These are phyloP conservation scores for Bufo gargarizans DNA, from an alignment of 2,113 vertebrate genomes.

Conservation along the genomic window DNA sequence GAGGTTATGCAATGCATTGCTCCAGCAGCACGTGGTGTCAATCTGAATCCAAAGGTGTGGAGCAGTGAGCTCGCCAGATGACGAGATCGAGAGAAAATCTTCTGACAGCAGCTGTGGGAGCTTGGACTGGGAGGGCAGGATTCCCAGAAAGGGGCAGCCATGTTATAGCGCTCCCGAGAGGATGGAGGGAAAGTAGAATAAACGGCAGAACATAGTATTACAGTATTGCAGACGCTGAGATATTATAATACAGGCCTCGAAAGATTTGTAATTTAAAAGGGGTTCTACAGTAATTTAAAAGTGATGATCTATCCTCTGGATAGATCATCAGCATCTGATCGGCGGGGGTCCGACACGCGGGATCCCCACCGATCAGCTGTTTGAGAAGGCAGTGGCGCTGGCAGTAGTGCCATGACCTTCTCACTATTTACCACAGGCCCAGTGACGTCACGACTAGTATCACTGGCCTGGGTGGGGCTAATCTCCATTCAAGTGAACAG, in stretches of 20 bases:
- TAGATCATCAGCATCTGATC: too few relatives aligned
- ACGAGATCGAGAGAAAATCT: constrained; percentile 14
- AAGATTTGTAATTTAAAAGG: too few relatives aligned
- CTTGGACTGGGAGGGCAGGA: neutral
- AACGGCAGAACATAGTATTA: neutral
- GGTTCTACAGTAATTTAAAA: too few relatives aligned
- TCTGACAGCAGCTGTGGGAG: constrained; percentile 31
- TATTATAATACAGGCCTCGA: neutral
- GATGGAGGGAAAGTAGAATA: neutral
- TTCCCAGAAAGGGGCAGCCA: constrained; percentile 35
- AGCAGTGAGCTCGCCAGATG: constrained; percentile 7
- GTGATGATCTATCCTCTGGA: too few relatives aligned
- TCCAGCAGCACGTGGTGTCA: neutral
- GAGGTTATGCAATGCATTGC: neutral
- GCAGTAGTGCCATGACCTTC: too few relatives aligned
- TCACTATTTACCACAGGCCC: too few relatives aligned
- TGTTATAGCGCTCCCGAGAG: neutral
- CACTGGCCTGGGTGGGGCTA: too few relatives aligned
- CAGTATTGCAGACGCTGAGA: neutral
- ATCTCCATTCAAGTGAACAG: too few relatives aligned
- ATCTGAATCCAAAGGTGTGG: constrained; percentile 32
- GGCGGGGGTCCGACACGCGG: too few relatives aligned
- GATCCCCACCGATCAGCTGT: too few relatives aligned
- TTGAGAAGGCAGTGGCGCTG: too few relatives aligned
- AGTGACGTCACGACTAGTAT: too few relatives aligned